Conservation (phyloP, 2,888 invertebrate genomes). For the Apantesis nais region DNA sequence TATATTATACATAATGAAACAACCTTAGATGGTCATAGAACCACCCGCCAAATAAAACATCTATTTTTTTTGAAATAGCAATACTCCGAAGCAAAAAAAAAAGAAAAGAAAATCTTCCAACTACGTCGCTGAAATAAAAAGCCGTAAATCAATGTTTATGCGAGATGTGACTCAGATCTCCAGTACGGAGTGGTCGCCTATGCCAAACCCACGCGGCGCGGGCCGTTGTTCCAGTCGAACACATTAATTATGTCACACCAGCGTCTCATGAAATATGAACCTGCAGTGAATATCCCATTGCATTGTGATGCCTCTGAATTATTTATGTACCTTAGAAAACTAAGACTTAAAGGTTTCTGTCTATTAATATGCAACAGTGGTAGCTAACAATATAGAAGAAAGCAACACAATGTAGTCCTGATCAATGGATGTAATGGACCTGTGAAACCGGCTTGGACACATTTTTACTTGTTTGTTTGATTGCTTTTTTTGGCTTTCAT, state of each 20-base stretch:
- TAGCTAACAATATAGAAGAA: not conserved
- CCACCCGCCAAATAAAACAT: not conserved
- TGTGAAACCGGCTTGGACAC: too few species aligned
- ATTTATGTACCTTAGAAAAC: conserved; percentile 60
- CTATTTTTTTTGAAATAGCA: not conserved
- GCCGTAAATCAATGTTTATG: conserved; percentile 63
- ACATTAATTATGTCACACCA: conserved; percentile 69
- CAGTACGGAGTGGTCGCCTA: conserved; percentile 42
- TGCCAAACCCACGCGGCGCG: conserved; percentile 54
- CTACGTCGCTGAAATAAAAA: conserved; percentile 40
- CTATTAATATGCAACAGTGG: conserved; percentile 9
- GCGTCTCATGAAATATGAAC: conserved; percentile 76
- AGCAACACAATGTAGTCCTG: not conserved
- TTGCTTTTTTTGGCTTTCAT: too few species aligned
- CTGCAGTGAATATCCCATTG: conserved; percentile 69
- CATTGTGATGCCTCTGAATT: conserved; percentile 71
- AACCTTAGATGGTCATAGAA: not conserved
- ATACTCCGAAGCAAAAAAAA: conserved; percentile 2
- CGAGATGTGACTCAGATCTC: conserved; percentile 49
- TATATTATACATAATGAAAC: not conserved
- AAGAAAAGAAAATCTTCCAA: conserved; percentile 20
- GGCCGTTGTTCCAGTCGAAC: conserved; percentile 59
- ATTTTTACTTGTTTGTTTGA: too few species aligned
- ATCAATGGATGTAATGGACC: not conserved
- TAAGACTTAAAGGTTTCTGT: conserved; percentile 9